phyloP scores from a whole-genome alignment of 2,888 invertebrate species.

The Julus scandinavius region DNA sequence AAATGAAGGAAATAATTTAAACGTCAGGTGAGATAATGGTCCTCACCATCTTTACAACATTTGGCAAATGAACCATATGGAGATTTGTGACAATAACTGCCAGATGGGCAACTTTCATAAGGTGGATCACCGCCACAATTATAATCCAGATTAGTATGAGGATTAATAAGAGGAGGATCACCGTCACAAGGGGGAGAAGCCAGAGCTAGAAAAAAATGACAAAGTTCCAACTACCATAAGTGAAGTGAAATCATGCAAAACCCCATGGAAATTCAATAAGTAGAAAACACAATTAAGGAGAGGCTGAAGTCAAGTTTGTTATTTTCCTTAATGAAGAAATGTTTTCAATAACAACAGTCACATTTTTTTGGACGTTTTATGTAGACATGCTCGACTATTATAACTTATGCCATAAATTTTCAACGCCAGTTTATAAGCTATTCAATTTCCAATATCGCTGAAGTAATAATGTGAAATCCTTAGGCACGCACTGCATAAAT shows the following conservation, averaged over 20 bases:
- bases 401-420: too few relatives aligned
- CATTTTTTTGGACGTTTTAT: too few relatives aligned
- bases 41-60: slow-evolving; percentile 84
- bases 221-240: neutral
- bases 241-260: neutral
- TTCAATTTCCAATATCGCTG: too few relatives aligned
- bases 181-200: slow-evolving; percentile 79
- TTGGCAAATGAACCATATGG: slow-evolving; percentile 76
- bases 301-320: too few relatives aligned
- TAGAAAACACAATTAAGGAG: neutral
- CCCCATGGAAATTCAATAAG: neutral
- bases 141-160: slow-evolving; percentile 74
- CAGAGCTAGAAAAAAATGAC: slow-evolving; percentile 40
- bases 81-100: slow-evolving; percentile 88
- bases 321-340: too few relatives aligned
- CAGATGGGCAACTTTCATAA: slow-evolving; percentile 81
- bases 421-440: neutral
- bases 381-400: too few relatives aligned
- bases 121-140: slow-evolving; percentile 84
- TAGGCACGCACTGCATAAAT: too few relatives aligned
- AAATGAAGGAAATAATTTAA: neutral
- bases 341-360: too few relatives aligned
- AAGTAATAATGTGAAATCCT: too few relatives aligned
- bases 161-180: slow-evolving; percentile 79
- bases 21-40: neutral